Evolutionary conservation across 2,888 invertebrate species (phyloP), one percentile per base, ranked within the genome.

Genomic region (Drosophila affinis): DNA sequence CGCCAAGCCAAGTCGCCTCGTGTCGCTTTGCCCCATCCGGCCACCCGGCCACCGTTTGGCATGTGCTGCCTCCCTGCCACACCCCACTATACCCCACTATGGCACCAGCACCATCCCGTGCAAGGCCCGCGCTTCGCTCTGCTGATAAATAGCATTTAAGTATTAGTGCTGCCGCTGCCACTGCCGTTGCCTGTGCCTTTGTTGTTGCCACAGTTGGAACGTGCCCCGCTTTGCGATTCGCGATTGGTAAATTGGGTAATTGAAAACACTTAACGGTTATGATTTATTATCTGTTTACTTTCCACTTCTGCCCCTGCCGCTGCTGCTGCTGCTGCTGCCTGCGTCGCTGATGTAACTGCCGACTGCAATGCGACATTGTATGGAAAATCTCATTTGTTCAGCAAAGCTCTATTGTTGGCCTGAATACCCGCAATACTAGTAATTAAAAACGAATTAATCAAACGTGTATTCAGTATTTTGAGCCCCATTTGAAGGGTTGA

Each of bases 231-330:
- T 75, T 78, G 75, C 84, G 85, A 79, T 79, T 88, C 75, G 85
- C 87, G 88, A 85, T 85, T 85, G 88, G 85, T 86, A 85, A 83
- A 85, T 85, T 85, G 88, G 87, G 84, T 88, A 88, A 88, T 85
- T 84, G 84, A 86, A 86, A 86, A 83, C 83, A 78, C 88, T 84
- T 84, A 80, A 75, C 58, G 62, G 72, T 74, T 81, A 88, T 84
- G 84, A 84, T 84, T 84, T 84, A 84, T 83, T 86, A 86, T 88
- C 83, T 75, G 60, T 75, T 61, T 61, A 55, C 70, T 78, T 74
- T 70, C 14, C 46, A 44, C 24, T 61, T 46, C 32, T 24, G 48
- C n/a, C 24, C 47, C 51, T 9, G 21, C 5, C 24, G 5, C 24
- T 24, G 24, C 5, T 5, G 24, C 24, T 24, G 24, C 24, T 5